Percentiles rank a stretch among this genome's conserved stretches.
These are phyloP conservation scores for Parasteatoda lunata DNA, from an alignment of 2,888 invertebrate species.

Conservation along the genomic window DNA sequence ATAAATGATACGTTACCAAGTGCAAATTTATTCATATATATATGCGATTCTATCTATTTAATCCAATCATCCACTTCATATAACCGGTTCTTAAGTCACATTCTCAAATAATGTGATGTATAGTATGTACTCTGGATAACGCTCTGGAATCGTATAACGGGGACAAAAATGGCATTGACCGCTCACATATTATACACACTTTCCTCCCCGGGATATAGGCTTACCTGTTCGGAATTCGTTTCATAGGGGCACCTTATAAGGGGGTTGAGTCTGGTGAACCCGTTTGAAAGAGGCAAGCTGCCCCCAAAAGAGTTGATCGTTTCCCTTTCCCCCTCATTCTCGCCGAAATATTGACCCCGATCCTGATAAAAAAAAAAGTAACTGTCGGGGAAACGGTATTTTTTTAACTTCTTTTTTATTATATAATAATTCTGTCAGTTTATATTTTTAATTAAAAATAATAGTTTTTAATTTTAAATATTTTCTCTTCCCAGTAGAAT, in stretches of 20 bases:
- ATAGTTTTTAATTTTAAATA: no score
- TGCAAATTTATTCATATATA: no score
- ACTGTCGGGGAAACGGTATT: no score
- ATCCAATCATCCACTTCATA: no score
- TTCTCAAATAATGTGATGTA: not conserved
- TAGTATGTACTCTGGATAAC: not conserved
- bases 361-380: no score
- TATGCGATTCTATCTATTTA: no score
- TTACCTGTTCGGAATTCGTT: constrained; percentile 53
- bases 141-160: constrained; percentile 28
- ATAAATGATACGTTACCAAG: no score
- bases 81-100: not conserved
- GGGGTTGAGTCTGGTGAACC: constrained; percentile 38
- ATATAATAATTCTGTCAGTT: no score
- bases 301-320: constrained; percentile 38
- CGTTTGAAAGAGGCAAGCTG: constrained; percentile 23
- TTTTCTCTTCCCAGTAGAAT: no score
- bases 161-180: constrained; percentile 58
- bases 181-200: constrained; percentile 24
- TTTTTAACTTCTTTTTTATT: no score
- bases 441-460: no score
- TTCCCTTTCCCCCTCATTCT: not conserved
- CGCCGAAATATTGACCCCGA: not conserved
- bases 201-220: constrained; percentile 34
- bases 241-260: constrained; percentile 36